Percentiles rank a stretch among this genome's conserved stretches.
Evolutionary conservation across 2,888 invertebrate genomes (phyloP).

Genomic region (Drosophila setosimentum): DNA sequence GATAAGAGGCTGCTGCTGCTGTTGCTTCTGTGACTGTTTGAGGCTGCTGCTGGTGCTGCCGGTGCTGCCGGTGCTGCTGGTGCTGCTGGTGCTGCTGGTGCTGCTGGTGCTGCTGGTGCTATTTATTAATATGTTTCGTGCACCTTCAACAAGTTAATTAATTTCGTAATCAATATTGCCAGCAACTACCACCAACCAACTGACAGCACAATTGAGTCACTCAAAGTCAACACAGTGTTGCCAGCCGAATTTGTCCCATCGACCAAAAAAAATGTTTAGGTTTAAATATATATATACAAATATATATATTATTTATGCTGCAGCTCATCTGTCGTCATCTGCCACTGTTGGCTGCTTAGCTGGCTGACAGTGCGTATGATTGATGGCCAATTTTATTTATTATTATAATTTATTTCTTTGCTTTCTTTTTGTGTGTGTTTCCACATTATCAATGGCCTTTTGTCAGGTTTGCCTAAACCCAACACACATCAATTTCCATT

Average conservation of each 20-base stretch:
- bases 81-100: background rate
- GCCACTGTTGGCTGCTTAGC: slow-evolving; percentile 17
- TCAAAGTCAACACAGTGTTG: slow-evolving; percentile 64
- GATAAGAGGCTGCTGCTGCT: slow-evolving; percentile 35
- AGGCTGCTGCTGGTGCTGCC: slow-evolving; percentile 1
- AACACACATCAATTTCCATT: slow-evolving; percentile 21
- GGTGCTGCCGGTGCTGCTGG: too few relatives aligned
- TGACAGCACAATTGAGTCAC: slow-evolving; percentile 71
- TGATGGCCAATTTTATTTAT: slow-evolving; percentile 53
- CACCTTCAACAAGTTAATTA: slow-evolving; percentile 70
- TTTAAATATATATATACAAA: background rate
- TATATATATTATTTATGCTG: background rate
- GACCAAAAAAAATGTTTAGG: slow-evolving; percentile 15
- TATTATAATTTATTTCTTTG: slow-evolving; percentile 1
- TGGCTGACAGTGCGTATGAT: slow-evolving; percentile 66
- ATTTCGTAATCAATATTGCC: slow-evolving; percentile 71
- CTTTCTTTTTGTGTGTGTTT: background rate
- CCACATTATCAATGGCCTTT: slow-evolving; percentile 26
- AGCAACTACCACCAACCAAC: slow-evolving; percentile 45
- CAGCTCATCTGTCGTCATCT: slow-evolving; percentile 55
- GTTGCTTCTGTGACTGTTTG: slow-evolving; percentile 5
- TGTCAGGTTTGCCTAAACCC: slow-evolving; percentile 17
- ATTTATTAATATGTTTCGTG: slow-evolving; percentile 37
- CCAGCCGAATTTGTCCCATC: slow-evolving; percentile 47
- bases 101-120: background rate